Conservation (phyloP, 2,797 vertebrate species). For the Chanos chanos region DNA sequence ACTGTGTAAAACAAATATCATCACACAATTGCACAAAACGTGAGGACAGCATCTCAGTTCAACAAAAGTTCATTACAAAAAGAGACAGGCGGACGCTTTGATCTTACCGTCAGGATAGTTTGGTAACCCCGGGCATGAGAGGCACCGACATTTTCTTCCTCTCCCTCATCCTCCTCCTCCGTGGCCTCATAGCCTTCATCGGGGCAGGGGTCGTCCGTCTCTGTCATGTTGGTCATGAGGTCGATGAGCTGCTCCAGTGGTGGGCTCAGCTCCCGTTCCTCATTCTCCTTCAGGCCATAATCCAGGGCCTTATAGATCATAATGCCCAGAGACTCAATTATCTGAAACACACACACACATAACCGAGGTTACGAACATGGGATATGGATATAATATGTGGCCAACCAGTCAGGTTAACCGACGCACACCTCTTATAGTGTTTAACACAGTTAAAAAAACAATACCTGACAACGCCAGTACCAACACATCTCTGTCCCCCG, state of each 20-base stretch:
- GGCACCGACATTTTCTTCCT: constrained; percentile 50
- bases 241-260: constrained; percentile 93
- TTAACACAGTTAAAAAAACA: too few species aligned
- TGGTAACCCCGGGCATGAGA: constrained; percentile 74
- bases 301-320: constrained; percentile 99
- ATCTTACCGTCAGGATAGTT: constrained; percentile 85
- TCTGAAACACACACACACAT: constrained; percentile 59
- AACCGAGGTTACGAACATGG: too few species aligned
- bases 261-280: constrained; percentile 92
- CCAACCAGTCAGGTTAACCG: too few species aligned
- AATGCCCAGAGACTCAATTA: constrained; percentile 93
- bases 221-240: constrained; percentile 85
- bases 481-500: too few species aligned
- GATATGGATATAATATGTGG: too few species aligned
- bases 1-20: too few species aligned
- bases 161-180: constrained; percentile 85
- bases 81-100: too few species aligned
- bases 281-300: constrained; percentile 93
- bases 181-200: constrained; percentile 96
- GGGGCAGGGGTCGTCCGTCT: constrained; percentile 75
- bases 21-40: too few species aligned
- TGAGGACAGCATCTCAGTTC: too few species aligned
- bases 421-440: too few species aligned
- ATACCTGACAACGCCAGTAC: too few species aligned
- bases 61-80: too few species aligned